A percentile compares a stretch with the other conserved stretches of the same genome.
These are phyloP conservation scores for Heteractis magnifica DNA, from an alignment of 92 coral and sea anemone genomes.

Conservation along the genomic window DNA sequence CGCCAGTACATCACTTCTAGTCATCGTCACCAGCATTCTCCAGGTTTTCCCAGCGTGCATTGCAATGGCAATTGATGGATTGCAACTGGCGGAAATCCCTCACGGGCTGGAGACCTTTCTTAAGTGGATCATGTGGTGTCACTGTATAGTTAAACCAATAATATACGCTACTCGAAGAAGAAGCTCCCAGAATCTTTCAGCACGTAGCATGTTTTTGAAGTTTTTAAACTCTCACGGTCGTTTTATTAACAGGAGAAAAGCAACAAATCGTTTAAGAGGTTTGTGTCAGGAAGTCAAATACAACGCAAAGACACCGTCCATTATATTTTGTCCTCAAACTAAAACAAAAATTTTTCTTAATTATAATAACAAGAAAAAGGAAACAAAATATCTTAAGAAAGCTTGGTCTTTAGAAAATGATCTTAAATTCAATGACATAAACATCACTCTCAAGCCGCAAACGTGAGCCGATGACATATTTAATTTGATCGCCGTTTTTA, in stretches of 20 bases:
- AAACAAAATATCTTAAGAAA: neutral
- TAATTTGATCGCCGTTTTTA: neutral
- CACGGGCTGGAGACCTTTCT: conserved; percentile 38
- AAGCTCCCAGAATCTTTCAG: neutral
- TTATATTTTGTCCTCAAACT: neutral
- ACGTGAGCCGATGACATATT: neutral
- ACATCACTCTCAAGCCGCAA: neutral
- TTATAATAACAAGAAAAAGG: neutral
- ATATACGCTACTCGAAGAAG: conserved; percentile 42
- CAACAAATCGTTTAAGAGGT: neutral
- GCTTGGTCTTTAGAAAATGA: conserved; percentile 1
- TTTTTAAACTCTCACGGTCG: neutral
- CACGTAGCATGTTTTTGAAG: neutral
- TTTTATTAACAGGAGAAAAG: neutral
- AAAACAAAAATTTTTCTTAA: neutral
- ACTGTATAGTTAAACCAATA: conserved; percentile 71
- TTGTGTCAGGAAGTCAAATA: neutral
- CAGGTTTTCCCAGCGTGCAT: conserved; percentile 87
- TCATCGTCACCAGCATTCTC: conserved; percentile 61
- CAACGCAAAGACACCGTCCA: neutral
- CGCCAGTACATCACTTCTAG: conserved; percentile 66
- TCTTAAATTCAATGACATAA: neutral
- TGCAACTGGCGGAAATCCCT: conserved; percentile 50
- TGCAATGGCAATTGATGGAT: conserved; percentile 62
- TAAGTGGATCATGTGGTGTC: conserved; percentile 88